These are phyloP conservation scores for Hylomyscus alleni DNA, from an alignment of 2,797 vertebrate genomes.

Conservation along the genomic window DNA sequence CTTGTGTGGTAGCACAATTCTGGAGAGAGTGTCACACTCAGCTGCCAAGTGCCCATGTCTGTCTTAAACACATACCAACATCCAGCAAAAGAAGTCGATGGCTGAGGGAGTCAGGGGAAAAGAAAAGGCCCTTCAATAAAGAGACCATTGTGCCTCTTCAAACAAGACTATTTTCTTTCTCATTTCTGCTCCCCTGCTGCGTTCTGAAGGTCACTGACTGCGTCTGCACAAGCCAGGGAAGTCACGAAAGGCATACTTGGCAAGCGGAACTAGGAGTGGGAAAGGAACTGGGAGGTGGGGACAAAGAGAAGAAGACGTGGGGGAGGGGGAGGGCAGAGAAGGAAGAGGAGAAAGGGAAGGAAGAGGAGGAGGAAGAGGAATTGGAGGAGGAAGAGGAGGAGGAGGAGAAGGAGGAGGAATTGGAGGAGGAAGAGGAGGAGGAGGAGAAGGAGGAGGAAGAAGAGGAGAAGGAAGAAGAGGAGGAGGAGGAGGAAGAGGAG, in stretches of 20 bases:
- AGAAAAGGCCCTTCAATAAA: constrained; percentile 64
- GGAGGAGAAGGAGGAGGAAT: too few species aligned
- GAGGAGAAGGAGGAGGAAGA: too few species aligned
- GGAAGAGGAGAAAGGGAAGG: not conserved
- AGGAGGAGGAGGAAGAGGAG: not conserved
- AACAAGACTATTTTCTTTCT: constrained; percentile 57
- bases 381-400: not conserved
- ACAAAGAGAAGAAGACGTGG: too few species aligned
- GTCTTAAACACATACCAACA: not conserved
- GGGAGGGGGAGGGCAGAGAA: not conserved
- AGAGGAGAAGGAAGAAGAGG: not conserved
- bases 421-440: not conserved
- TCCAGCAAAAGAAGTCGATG: constrained; percentile 15
- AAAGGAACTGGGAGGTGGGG: not conserved
- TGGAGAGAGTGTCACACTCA: not conserved
- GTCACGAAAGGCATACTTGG: constrained; percentile 71
- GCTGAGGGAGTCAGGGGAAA: not conserved
- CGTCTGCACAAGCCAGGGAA: constrained; percentile 41
- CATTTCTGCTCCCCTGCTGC: constrained; percentile 23
- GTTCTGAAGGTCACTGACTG: constrained; percentile 68
- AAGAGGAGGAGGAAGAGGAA: too few species aligned
- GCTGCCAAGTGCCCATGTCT: not conserved
- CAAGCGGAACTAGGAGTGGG: not conserved
- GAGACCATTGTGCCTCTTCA: constrained; percentile 61
- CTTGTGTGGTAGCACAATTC: not conserved